phyloP scores from a whole-genome alignment of 2,888 invertebrate genomes.

The Amiota communis region DNA sequence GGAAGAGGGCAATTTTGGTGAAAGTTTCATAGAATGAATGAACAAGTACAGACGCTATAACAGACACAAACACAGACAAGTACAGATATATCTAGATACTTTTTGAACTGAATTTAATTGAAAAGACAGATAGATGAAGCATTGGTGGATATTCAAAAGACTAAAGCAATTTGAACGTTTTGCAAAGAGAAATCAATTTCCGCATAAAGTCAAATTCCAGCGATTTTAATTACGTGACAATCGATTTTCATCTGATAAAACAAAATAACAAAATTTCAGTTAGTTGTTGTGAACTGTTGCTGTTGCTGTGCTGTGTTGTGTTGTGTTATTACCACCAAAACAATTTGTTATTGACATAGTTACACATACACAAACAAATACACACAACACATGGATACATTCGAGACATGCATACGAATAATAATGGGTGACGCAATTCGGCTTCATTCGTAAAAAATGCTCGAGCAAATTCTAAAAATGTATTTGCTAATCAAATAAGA shows the following conservation, averaged over 20 bases:
- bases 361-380: slow-evolving; percentile 35
- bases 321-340: slow-evolving; percentile 32
- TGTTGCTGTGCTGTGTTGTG: too few species aligned
- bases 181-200: slow-evolving; percentile 11
- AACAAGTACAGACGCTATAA: too few species aligned
- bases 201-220: slow-evolving; percentile 33
- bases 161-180: slow-evolving; percentile 34
- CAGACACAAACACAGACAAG: too few species aligned
- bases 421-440: slow-evolving; percentile 51
- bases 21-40: slow-evolving; percentile 8
- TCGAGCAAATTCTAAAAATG: slow-evolving; percentile 50
- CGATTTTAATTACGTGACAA: slow-evolving; percentile 63
- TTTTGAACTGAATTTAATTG: too few species aligned
- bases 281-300: slow-evolving; percentile 42
- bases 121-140: too few species aligned
- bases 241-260: slow-evolving; percentile 34
- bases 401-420: neutral
- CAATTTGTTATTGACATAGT: slow-evolving; percentile 28
- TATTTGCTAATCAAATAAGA: slow-evolving; percentile 37
- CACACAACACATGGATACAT: slow-evolving; percentile 9
- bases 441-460: slow-evolving; percentile 46
- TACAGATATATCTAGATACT: too few species aligned
- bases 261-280: too few species aligned
- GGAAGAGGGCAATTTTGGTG: slow-evolving; percentile 1
- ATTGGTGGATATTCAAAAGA: neutral